Conservation (phyloP, 2,797 vertebrate species). For the Pseudotriccus pelzelni region DNA sequence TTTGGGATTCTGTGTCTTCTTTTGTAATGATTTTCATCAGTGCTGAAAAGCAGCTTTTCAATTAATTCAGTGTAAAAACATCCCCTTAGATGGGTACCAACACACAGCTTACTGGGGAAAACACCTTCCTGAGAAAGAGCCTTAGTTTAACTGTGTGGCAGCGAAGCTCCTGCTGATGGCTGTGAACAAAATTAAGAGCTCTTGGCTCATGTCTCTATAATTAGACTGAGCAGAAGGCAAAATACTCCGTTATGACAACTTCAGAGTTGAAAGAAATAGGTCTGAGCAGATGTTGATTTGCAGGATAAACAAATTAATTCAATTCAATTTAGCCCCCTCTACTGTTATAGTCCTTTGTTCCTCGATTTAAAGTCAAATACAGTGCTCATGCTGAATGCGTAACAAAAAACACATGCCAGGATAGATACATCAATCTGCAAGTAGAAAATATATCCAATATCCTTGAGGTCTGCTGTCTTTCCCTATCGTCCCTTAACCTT, state of each 20-base stretch:
- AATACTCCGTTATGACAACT: constrained; percentile 17
- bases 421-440: constrained; percentile 18
- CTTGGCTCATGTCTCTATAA: neutral
- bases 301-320: constrained; percentile 56
- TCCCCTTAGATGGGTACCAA: neutral
- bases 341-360: constrained; percentile 15
- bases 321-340: neutral
- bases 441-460: neutral
- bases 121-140: neutral
- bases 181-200: neutral
- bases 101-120: neutral
- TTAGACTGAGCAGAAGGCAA: constrained; percentile 49
- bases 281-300: constrained; percentile 48
- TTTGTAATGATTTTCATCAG: neutral
- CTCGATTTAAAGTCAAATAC: constrained; percentile 9
- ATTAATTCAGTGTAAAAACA: neutral
- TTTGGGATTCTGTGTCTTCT: neutral
- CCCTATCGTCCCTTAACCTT: neutral
- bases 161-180: neutral
- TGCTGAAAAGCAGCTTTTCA: neutral
- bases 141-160: neutral
- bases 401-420: constrained; percentile 32
- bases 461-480: neutral
- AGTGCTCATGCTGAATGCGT: neutral
- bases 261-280: constrained; percentile 31